Percentiles rank a stretch among this genome's conserved stretches.
phyloP scores from a whole-genome alignment of 1,140 invertebrate species.

The Saxidomus purpurata region DNA sequence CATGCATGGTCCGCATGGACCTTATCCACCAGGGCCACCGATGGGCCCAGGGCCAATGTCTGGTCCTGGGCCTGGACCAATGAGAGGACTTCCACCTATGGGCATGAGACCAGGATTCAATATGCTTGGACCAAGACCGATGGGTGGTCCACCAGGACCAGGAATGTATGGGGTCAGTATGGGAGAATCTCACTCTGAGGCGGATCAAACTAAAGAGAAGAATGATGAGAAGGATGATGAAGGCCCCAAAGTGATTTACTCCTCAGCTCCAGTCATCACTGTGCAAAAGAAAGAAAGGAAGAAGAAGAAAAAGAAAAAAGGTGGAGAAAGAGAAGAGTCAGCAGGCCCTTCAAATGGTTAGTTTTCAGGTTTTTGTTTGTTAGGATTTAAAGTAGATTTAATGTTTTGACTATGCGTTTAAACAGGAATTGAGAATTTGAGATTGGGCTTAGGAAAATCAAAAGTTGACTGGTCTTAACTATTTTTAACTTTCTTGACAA shows the following conservation, averaged over 20 bases:
- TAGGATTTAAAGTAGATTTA: too few species aligned
- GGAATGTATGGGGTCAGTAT: slow-evolving; percentile 60
- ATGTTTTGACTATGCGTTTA: too few species aligned
- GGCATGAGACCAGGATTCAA: slow-evolving; percentile 44
- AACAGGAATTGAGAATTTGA: too few species aligned
- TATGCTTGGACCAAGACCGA: slow-evolving; percentile 45
- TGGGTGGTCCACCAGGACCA: slow-evolving; percentile 43
- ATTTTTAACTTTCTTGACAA: too few species aligned
- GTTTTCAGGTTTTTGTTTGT: too few species aligned
- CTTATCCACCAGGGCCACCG: slow-evolving; percentile 6
- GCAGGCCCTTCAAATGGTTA: slow-evolving; percentile 34
- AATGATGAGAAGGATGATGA: slow-evolving; percentile 59
- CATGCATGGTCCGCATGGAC: slow-evolving; percentile 13
- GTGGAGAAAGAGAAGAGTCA: slow-evolving; percentile 43
- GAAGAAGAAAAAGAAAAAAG: slow-evolving; percentile 81
- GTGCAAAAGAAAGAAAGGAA: slow-evolving; percentile 70
- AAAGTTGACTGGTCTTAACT: too few species aligned
- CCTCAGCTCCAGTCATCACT: slow-evolving; percentile 79
- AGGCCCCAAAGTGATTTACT: slow-evolving; percentile 83
- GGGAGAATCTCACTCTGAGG: slow-evolving; percentile 34
- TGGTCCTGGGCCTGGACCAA: slow-evolving; percentile 31
- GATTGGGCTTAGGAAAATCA: too few species aligned
- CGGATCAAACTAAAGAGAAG: not conserved
- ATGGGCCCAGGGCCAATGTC: slow-evolving; percentile 1
- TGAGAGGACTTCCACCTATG: slow-evolving; percentile 52